Evolutionary conservation across 1,140 invertebrate genomes (phyloP), one percentile per base, ranked within the genome.

Genomic region (Heliothis subflexa): DNA sequence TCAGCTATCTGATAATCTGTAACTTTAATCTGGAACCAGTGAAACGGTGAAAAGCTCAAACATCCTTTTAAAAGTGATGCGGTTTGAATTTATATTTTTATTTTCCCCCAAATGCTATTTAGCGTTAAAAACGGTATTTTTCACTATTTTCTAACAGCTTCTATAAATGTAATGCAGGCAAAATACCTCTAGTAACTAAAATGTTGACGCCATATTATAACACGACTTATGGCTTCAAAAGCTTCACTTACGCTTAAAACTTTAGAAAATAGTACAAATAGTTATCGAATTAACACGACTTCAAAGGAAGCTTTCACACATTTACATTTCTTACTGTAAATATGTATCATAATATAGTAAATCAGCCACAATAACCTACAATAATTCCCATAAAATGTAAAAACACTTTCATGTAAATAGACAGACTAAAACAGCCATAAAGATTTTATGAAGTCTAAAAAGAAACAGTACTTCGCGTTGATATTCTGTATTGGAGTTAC

Each of bases 351-450:
- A 54, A n/a, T n/a, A 25, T 12, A 40, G 33, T 40, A 40, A 25
- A 47, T 40, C 33, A n/a, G 33, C 12, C 3, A 64, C 13, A 45
- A 45, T 13, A 11, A 64, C 10, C 14, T 40, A 21, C 33, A 47
- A 18, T 25, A 33, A 11, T 50, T 71, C 14, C 4, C 50, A 55
- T 71, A 55, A 54, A 71, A 52, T 70, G 21, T 52, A n/a, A 12
- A 70, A n/a, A 71, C 13, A 18, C 49, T 54, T 12, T n/a, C 16
- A 14, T 52, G 18, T 9, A 33, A 50, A 54, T 55, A 28, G 25
- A 33, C 21, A 13, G 50, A 55, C 68, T 71, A 54, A 71, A 71
- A 71, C n/a, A 18, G 0, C n/a, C 25, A 71, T 55, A 71, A 71
- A 76, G 7, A 16, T 78, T 47, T 78, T 40, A 64, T 62, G 28